Evolutionary conservation across 2,888 invertebrate species (phyloP).

Genomic region (Metalampra italica): DNA sequence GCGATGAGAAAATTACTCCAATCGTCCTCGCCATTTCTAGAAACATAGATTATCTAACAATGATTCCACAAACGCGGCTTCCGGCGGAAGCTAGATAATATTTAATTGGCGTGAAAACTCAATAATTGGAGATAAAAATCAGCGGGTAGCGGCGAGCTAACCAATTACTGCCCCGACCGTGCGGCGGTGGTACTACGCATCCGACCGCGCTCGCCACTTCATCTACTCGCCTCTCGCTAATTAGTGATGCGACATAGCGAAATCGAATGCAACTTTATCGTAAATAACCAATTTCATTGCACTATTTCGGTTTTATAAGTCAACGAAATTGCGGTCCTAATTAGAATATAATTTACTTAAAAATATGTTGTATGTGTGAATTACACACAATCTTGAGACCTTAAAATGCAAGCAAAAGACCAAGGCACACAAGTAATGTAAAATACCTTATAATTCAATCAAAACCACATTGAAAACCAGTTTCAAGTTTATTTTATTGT

Average conservation of each 20-base stretch:
- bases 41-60: conserved; percentile 33
- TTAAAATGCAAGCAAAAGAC: too few relatives aligned
- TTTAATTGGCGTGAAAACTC: conserved; percentile 77
- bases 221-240: conserved; percentile 11
- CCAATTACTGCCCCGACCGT: conserved; percentile 66
- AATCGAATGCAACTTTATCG: background rate
- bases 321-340: too few relatives aligned
- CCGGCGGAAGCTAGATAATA: conserved; percentile 69
- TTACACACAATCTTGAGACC: too few relatives aligned
- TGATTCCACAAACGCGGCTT: conserved; percentile 43
- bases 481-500: too few relatives aligned
- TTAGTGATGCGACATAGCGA: background rate
- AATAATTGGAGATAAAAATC: conserved; percentile 76
- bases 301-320: too few relatives aligned
- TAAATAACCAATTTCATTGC: too few relatives aligned
- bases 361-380: too few relatives aligned
- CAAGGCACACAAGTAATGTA: too few relatives aligned
- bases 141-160: conserved; percentile 52
- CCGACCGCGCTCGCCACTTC: conserved; percentile 43
- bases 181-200: conserved; percentile 57
- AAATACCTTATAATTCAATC: too few relatives aligned
- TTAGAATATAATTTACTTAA: too few relatives aligned
- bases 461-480: too few relatives aligned
- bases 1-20: conserved; percentile 4
- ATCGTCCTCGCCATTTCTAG: conserved; percentile 7